Evolutionary conservation across 1,140 invertebrate species (phyloP).

Genomic region (Eriocheir sinensis): DNA sequence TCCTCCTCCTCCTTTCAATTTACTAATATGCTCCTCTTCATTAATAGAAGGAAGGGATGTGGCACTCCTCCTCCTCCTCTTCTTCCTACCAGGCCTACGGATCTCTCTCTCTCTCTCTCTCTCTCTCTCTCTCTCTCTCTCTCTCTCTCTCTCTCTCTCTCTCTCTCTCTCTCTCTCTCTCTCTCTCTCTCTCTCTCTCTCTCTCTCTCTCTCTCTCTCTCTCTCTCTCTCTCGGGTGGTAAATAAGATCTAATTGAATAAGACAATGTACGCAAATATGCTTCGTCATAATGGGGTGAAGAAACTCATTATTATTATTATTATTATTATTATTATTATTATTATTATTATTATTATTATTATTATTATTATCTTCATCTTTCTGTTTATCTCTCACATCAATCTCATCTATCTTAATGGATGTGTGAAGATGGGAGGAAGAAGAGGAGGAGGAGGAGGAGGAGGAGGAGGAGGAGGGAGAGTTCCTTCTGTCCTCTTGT

Average conservation of each 20-base stretch:
- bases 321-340: neutral
- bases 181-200: neutral
- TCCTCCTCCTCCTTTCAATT: neutral
- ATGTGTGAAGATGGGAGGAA: neutral
- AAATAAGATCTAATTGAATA: constrained; percentile 7
- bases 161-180: constrained; percentile 21
- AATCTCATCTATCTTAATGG: constrained; percentile 4
- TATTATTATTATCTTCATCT: too few relatives aligned
- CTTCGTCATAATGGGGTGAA: neutral
- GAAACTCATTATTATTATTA: neutral
- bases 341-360: neutral
- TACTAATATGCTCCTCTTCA: too few relatives aligned
- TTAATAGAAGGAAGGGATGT: neutral
- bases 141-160: constrained; percentile 2
- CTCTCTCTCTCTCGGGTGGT: neutral
- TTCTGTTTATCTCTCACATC: neutral
- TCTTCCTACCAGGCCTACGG: neutral
- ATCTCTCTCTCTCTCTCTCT: neutral
- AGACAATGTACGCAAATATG: neutral
- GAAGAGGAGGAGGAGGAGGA: neutral
- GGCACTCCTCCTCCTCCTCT: neutral
- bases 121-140: neutral
- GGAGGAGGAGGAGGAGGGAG: neutral
- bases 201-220: neutral
- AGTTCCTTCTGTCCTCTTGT: neutral